Conservation (phyloP, 2,888 invertebrate species). For the Carcina quercana region DNA sequence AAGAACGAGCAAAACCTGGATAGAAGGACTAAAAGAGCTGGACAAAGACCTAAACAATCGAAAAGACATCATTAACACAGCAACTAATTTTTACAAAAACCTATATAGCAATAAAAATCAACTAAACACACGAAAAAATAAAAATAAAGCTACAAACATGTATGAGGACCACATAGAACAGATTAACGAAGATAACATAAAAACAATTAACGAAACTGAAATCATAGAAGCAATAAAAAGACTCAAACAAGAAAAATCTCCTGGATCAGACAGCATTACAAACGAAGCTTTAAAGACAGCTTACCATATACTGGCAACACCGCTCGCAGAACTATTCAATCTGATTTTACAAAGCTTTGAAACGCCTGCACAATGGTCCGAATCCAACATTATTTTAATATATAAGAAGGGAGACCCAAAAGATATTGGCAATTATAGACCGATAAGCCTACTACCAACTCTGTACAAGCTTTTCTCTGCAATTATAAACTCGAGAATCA, state of each 20-base stretch:
- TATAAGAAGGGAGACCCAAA: conserved; percentile 13
- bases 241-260: not conserved
- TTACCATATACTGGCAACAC: not conserved
- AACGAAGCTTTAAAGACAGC: not conserved
- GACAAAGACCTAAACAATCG: conserved; percentile 7
- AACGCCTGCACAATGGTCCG: not conserved
- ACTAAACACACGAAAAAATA: too few relatives aligned
- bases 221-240: not conserved
- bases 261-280: not conserved
- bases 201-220: too few relatives aligned
- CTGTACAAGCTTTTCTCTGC: conserved; percentile 14
- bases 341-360: not conserved
- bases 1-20: conserved; percentile 11
- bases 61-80: conserved; percentile 13
- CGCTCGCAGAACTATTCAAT: not conserved
- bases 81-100: too few relatives aligned
- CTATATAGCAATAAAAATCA: too few relatives aligned
- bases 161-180: too few relatives aligned
- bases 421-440: conserved; percentile 14
- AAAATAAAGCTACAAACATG: too few relatives aligned
- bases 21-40: conserved; percentile 8
- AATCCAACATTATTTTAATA: not conserved
- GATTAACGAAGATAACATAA: too few relatives aligned
- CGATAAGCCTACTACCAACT: conserved; percentile 16
- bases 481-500: conserved; percentile 6